Base-by-base conservation (phyloP, 53 echinoderm and acorn worm genomes). In the Holothuria scabra region DNA sequence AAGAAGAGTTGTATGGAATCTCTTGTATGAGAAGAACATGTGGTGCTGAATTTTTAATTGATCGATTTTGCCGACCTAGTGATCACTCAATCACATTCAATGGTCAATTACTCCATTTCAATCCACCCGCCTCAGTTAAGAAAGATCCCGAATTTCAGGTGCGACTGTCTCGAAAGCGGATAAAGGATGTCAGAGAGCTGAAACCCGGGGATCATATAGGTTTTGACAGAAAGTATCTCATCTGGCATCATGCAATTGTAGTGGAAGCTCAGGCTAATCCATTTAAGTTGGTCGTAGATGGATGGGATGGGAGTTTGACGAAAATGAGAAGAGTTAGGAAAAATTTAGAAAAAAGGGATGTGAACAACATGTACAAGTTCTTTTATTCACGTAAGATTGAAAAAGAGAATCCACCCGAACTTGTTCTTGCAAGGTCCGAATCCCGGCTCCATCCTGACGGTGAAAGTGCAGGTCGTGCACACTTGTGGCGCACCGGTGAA, bases 191-290 rank as follows among this genome's bases (percentile, higher is more conserved):
- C 1, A 12, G 10, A 8, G 10, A 72, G 10, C 3, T 72, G 28
- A 1, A 46, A 13, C 72, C 46, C 24, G 72, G 72, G 4, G 72
- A 72, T 34, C 72, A 72, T 23, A 25, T 72, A n/a, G 72, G 72
- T 1, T 72, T 72, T 44, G 72, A 72, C 20, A 10, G 72, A 24
- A 12, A 13, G 1, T 72, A 72, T 21, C 2, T 72, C 3, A 72
- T 72, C 8, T 72, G 72, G 72, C 72, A 72, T 28, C 72, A 72
- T 46, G 72, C 44, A 22, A 72, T 72, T 24, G 72, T 72, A 24
- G 72, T 72, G 72, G 25, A 72, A 12, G 46, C 48, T 3, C 44
- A 44, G 44, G 41, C 24, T 24, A 52, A 9, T 1, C 52, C 52
- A 52, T 14, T 24, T 48, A 8, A 44, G 12, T 3, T 72, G 28